Conservation (phyloP, 2,797 vertebrate species). For the Cynodonichthys magdalenae region DNA sequence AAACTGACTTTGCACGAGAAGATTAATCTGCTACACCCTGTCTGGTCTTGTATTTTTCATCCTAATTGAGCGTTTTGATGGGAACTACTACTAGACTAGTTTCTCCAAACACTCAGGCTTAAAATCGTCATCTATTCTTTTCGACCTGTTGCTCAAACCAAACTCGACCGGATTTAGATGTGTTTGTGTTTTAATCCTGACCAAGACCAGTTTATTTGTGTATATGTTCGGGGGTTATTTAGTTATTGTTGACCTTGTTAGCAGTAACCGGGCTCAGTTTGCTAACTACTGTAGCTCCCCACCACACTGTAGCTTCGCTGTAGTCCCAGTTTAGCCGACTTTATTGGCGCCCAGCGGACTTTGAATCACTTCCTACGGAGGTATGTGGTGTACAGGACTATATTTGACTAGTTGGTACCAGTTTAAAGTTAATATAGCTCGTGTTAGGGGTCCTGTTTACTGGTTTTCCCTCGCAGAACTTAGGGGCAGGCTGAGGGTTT, state of each 20-base stretch:
- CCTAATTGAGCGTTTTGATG: neutral
- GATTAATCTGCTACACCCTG: rapidly evolving
- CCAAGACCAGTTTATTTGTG: rapidly evolving
- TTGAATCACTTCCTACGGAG: rapidly evolving
- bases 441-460: rapidly evolving
- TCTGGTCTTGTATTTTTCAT: rapidly evolving
- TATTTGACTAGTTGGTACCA: rapidly evolving
- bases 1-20: rapidly evolving
- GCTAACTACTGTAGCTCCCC: conserved; percentile 59
- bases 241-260: conserved; percentile 61
- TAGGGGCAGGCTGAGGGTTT: neutral
- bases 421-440: rapidly evolving
- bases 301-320: conserved; percentile 3
- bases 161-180: rapidly evolving
- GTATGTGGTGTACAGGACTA: rapidly evolving
- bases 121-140: neutral
- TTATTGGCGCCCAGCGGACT: neutral
- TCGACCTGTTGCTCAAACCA: rapidly evolving
- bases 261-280: conserved; percentile 38
- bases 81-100: neutral
- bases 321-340: conserved; percentile 15
- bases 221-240: neutral
- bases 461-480: conserved; percentile 17
- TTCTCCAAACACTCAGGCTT: neutral
- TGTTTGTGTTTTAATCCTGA: neutral